Evolutionary conservation across 2,113 vertebrate genomes (phyloP).

Genomic region (Charina bottae): DNA sequence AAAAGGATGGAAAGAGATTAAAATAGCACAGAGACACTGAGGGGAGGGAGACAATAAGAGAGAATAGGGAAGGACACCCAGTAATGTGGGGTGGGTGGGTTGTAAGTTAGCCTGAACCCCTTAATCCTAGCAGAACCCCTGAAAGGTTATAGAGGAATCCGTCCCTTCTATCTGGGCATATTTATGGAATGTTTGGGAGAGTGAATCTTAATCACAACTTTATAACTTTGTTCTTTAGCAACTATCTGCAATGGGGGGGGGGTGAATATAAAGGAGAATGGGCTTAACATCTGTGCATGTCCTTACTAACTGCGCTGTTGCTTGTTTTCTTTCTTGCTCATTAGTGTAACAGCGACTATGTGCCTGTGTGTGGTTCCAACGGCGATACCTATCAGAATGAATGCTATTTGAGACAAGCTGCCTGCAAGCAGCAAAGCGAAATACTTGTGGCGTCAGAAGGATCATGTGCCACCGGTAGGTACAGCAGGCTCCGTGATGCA

Average conservation of each 20-base stretch:
- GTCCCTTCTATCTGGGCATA: neutral
- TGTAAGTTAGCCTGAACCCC: neutral
- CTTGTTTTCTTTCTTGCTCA: conserved; percentile 23
- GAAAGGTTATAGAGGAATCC: neutral
- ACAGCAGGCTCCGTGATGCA: rapidly evolving
- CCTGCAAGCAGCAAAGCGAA: conserved; percentile 97
- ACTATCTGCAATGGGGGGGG: neutral
- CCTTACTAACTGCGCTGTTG: conserved; percentile 24
- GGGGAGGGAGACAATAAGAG: neutral
- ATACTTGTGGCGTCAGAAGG: conserved; percentile 92
- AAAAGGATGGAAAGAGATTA: neutral
- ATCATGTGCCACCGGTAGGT: conserved; percentile 91
- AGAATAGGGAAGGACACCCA: neutral
- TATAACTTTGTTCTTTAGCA: neutral
- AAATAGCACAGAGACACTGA: neutral
- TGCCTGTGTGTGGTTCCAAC: conserved; percentile 96
- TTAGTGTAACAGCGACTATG: conserved; percentile 97
- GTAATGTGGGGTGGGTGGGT: neutral
- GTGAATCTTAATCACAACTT: no score
- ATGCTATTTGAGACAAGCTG: conserved; percentile 94
- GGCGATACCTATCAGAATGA: conserved; percentile 98
- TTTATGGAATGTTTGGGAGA: neutral
- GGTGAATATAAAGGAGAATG: rapidly evolving
- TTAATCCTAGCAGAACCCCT: neutral
- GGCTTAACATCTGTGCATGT: rapidly evolving